Evolutionary conservation across 2,797 vertebrate species (phyloP), one percentile per base, ranked within the genome.

Genomic region (Buphagus erythrorhynchus): DNA sequence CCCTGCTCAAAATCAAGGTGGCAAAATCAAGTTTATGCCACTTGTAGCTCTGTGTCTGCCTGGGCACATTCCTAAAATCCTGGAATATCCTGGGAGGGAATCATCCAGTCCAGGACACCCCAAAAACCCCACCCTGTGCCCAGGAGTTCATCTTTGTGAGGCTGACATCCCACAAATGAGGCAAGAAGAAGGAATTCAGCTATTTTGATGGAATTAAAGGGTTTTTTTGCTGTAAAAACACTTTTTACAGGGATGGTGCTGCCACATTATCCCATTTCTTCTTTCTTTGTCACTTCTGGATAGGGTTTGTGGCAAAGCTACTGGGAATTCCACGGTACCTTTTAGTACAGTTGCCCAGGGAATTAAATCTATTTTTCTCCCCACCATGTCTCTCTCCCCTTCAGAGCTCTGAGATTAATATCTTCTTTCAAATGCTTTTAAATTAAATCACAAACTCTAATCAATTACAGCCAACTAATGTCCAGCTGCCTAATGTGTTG

Each of bases 361-460:
- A 96, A 90, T 96, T 94, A 68, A 69, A 95, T 81, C 76, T 93
- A 1, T 74, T 92, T 95, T 90, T 33, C 71, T 90, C 58, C 51
- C 77, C 21, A 38, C 21, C 36, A 9, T 16, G 2, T 69, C 81
- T 87, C 79, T 81, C 65, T 74, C 52, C 51, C 68, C 75, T 89
- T 93, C 92, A 91, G 94, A 87, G 79, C 82, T 72, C 57, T 6
- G 90, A 90, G 96, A 93, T 95, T 90, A 94, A 96, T 93, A 87
- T 82, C 94, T 88, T 33, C 85, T 58, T 71, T 29, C 58, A 6
- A 86, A 96, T 76, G 92, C 93, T 97, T 97, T 94, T 89, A 92
- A 94, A 94, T 95, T 94, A 80, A 92, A 86, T 75, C 71, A 90
- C 79, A 69, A 81, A 84, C 84, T 90, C 65, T 77, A 86, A 95